Evolutionary conservation across 2,797 vertebrate genomes (phyloP).

Genomic region (Macroramphosus scolopax): DNA sequence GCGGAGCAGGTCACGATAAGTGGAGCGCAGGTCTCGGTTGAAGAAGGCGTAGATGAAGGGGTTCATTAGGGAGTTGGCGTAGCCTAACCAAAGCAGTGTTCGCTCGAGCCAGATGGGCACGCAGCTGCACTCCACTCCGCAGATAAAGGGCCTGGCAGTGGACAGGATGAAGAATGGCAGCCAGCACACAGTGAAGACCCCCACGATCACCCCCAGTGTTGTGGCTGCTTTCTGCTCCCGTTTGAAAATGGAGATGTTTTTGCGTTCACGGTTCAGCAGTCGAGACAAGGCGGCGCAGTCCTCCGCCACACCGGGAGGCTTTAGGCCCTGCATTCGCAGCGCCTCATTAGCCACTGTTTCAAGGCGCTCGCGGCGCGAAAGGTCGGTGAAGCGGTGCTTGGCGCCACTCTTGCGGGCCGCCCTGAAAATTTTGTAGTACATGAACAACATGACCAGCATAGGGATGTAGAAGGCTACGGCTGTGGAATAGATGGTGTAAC

Average conservation of each 20-base stretch:
- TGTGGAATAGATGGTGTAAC: constrained; percentile 85
- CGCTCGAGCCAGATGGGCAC: constrained; percentile 84
- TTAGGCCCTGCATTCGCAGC: constrained; percentile 79
- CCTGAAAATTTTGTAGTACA: constrained; percentile 86
- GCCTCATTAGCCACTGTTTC: constrained; percentile 75
- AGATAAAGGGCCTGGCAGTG: constrained; percentile 83
- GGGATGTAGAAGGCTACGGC: constrained; percentile 85
- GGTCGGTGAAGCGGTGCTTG: constrained; percentile 80
- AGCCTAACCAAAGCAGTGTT: constrained; percentile 81
- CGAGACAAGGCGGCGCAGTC: constrained; percentile 79
- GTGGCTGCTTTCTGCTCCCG: constrained; percentile 84
- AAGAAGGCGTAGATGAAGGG: constrained; percentile 86
- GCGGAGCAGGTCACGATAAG: constrained; percentile 80
- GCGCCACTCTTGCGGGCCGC: constrained; percentile 82
- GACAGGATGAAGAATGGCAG: constrained; percentile 82
- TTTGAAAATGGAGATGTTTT: constrained; percentile 84
- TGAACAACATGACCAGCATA: constrained; percentile 84
- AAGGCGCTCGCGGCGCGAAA: constrained; percentile 68
- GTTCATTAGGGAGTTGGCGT: constrained; percentile 84
- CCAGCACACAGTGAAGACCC: constrained; percentile 81
- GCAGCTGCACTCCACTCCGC: constrained; percentile 82
- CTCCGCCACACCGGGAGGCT: constrained; percentile 73
- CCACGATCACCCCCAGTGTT: constrained; percentile 82
- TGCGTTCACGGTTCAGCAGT: constrained; percentile 75
- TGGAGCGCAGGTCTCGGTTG: constrained; percentile 82